These are phyloP conservation scores for Geotrupes spiniger DNA, from an alignment of 2,888 invertebrate genomes.

Conservation along the genomic window DNA sequence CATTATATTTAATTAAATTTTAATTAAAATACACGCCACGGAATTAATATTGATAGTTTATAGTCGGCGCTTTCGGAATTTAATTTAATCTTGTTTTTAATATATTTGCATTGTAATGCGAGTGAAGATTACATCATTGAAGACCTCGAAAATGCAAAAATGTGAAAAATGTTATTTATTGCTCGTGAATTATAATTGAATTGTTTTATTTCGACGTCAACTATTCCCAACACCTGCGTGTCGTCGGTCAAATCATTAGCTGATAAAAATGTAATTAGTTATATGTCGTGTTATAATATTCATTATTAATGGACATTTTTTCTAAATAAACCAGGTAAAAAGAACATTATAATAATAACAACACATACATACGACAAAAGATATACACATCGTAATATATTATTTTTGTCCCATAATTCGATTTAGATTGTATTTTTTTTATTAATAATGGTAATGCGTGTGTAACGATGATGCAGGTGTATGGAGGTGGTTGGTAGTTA, in stretches of 20 bases:
- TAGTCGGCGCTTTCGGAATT: not conserved
- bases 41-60: constrained; percentile 19
- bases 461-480: too few relatives aligned
- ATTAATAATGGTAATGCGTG: too few relatives aligned
- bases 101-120: constrained; percentile 1
- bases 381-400: not conserved
- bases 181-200: constrained; percentile 3
- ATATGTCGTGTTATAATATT: constrained; percentile 15
- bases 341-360: constrained; percentile 10
- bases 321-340: constrained; percentile 11
- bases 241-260: constrained; percentile 15
- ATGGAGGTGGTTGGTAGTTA: too few relatives aligned
- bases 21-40: constrained; percentile 19
- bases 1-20: constrained; percentile 24
- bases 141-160: not conserved
- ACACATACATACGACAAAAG: not conserved
- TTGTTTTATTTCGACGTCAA: constrained; percentile 6
- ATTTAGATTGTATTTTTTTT: constrained; percentile 1
- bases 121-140: not conserved
- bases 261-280: constrained; percentile 22
- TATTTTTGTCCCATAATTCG: not conserved
- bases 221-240: constrained; percentile 16
- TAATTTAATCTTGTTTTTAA: constrained; percentile 4
- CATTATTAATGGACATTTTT: constrained; percentile 18
- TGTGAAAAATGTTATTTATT: not conserved